Percentiles rank a stretch among this genome's conserved stretches.
Evolutionary conservation across 1,140 invertebrate species (phyloP).

Genomic region (Pseudomyrmex flavicornis): DNA sequence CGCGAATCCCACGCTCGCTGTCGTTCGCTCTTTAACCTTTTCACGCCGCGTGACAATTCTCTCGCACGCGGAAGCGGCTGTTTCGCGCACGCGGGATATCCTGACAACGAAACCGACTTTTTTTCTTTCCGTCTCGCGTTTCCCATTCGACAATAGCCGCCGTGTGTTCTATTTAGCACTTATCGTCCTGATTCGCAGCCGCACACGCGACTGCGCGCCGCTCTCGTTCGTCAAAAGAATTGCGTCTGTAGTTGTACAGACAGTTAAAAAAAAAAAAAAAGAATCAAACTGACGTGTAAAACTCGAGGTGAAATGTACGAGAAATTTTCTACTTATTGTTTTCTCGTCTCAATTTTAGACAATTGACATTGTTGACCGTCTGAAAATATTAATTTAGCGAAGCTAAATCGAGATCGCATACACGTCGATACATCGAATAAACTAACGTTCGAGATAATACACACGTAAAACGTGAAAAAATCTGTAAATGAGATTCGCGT

Average conservation of each 20-base stretch:
- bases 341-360: too few relatives aligned
- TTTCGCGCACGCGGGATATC: constrained; percentile 31
- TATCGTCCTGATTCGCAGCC: constrained; percentile 15
- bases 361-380: too few relatives aligned
- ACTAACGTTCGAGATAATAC: constrained; percentile 1
- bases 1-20: constrained; percentile 16
- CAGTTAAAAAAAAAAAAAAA: too few relatives aligned
- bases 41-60: constrained; percentile 17
- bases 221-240: constrained; percentile 12
- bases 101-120: neutral
- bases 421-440: too few relatives aligned
- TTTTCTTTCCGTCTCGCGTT: neutral
- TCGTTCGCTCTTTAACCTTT: constrained; percentile 48
- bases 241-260: too few relatives aligned
- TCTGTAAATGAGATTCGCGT: constrained; percentile 12
- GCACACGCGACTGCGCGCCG: neutral
- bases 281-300: too few relatives aligned
- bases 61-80: constrained; percentile 27
- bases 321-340: too few relatives aligned
- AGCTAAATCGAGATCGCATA: too few relatives aligned
- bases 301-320: too few relatives aligned
- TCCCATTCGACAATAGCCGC: neutral
- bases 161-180: constrained; percentile 40
- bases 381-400: too few relatives aligned
- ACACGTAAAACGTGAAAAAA: constrained; percentile 11